phyloP scores from a whole-genome alignment of 2,113 vertebrate species.

The Aldabrachelys gigantea region DNA sequence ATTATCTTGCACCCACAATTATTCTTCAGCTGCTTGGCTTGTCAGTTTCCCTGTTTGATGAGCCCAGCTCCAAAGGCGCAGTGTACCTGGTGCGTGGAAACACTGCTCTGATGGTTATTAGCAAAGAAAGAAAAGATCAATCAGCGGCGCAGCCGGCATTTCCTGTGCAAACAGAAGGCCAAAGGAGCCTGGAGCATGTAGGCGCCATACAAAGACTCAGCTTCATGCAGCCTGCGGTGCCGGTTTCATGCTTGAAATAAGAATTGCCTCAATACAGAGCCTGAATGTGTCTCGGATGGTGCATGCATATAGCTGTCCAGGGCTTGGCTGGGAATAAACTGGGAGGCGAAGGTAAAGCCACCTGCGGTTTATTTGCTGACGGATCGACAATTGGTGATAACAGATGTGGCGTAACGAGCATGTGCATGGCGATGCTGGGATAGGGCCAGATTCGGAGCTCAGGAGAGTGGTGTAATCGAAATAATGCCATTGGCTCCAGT shows the following conservation, averaged over 20 bases:
- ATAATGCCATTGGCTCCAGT: no score
- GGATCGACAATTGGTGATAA: neutral
- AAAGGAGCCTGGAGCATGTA: neutral
- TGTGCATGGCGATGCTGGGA: neutral
- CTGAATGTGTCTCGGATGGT: neutral
- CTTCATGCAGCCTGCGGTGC: no score
- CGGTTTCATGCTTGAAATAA: neutral
- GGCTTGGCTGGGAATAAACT: neutral
- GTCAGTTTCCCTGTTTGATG: neutral
- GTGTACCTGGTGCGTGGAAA: neutral
- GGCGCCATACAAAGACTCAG: neutral
- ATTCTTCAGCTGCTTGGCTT: neutral
- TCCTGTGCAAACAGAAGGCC: neutral
- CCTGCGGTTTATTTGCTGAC: neutral
- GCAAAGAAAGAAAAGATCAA: neutral
- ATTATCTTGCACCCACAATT: neutral
- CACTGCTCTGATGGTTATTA: neutral
- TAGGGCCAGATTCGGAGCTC: neutral
- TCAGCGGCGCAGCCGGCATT: neutral
- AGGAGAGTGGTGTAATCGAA: neutral
- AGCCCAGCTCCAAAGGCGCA: neutral
- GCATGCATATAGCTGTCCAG: no score
- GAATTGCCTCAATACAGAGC: neutral
- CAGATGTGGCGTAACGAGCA: neutral
- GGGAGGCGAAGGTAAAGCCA: neutral